These are phyloP conservation scores for Carollia perspicillata DNA, from an alignment of 2,113 vertebrate species.

Conservation along the genomic window DNA sequence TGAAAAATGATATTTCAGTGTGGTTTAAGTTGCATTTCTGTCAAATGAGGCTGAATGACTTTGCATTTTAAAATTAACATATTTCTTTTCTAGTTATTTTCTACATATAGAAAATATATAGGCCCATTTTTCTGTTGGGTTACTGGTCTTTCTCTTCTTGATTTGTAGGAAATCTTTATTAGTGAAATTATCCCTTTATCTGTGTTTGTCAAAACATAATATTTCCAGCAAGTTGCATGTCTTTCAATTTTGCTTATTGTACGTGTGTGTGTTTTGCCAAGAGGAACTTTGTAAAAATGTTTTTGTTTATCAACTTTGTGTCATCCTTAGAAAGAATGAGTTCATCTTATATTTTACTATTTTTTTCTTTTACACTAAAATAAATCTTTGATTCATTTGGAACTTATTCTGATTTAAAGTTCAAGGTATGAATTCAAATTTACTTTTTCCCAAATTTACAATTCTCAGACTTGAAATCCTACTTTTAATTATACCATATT, in stretches of 20 bases:
- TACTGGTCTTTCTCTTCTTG: background rate
- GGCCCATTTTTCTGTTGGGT: background rate
- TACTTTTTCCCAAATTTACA: background rate
- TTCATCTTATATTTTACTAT: background rate
- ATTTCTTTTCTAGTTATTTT: background rate
- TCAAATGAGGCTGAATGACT: background rate
- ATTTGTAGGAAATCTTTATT: background rate
- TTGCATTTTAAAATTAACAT: background rate
- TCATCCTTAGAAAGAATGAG: background rate
- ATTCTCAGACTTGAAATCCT: background rate
- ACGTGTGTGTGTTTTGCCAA: background rate
- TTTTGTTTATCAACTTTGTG: background rate
- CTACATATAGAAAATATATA: too few species aligned
- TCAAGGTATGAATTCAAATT: background rate
- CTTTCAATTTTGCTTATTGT: background rate
- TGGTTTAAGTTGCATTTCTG: background rate
- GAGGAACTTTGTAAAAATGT: background rate
- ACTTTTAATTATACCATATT: background rate
- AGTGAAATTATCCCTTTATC: background rate
- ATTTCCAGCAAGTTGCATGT: background rate
- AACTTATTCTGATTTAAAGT: background rate
- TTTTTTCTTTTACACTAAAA: background rate
- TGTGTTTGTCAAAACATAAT: background rate
- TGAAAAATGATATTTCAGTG: background rate
- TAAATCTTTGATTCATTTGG: background rate